Evolutionary conservation across 2,888 invertebrate genomes (phyloP).

Genomic region (Acanthococcus lagerstroemiae): DNA sequence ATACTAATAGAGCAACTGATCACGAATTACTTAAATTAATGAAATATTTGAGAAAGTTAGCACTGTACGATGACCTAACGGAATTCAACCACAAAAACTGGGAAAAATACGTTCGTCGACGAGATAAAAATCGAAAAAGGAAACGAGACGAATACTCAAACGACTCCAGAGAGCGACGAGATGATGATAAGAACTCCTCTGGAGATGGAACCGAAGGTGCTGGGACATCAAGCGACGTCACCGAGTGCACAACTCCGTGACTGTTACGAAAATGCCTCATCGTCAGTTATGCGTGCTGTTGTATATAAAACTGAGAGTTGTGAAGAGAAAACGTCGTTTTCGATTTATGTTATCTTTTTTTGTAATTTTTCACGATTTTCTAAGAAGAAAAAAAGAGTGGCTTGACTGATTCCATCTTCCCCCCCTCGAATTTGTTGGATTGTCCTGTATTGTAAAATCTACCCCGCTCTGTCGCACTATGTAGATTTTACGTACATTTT

Average conservation of each 20-base stretch:
- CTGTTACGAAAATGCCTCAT: too few species aligned
- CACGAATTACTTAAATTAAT: slow-evolving; percentile 69
- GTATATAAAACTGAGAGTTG: too few species aligned
- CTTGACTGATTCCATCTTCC: too few species aligned
- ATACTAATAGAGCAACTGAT: slow-evolving; percentile 73
- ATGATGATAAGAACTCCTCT: slow-evolving; percentile 21
- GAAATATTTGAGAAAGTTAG: slow-evolving; percentile 72
- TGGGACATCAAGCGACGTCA: slow-evolving; percentile 13
- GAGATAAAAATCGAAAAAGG: slow-evolving; percentile 31
- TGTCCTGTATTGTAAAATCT: too few species aligned
- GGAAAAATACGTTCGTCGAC: slow-evolving; percentile 57
- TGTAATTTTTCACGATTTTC: too few species aligned
- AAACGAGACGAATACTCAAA: slow-evolving; percentile 14
- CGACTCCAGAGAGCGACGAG: not conserved
- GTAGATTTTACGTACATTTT: too few species aligned
- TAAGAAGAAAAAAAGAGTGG: too few species aligned
- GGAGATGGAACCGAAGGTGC: slow-evolving; percentile 17
- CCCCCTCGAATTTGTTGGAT: too few species aligned
- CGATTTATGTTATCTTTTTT: too few species aligned
- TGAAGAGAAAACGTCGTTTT: not conserved
- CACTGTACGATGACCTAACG: slow-evolving; percentile 69
- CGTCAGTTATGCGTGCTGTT: too few species aligned
- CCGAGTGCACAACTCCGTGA: slow-evolving; percentile 24
- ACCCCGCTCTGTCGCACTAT: too few species aligned
- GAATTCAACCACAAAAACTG: slow-evolving; percentile 80